Conservation (phyloP, 2,797 vertebrate genomes). For the Semaprochilodus insignis region DNA sequence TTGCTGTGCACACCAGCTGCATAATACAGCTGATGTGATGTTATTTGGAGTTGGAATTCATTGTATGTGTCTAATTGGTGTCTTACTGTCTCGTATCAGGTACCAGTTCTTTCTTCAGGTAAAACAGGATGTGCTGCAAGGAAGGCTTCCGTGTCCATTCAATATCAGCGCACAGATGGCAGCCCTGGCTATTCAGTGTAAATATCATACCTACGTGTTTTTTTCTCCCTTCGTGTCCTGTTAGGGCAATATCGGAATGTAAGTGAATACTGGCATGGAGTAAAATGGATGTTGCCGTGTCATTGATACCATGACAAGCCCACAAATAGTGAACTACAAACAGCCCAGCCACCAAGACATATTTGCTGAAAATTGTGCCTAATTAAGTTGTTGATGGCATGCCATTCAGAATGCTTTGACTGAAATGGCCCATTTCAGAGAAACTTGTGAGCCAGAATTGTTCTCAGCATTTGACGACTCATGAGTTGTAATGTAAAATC, state of each 20-base stretch:
- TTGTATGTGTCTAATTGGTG: slow-evolving; percentile 7
- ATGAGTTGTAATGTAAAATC: too few relatives aligned
- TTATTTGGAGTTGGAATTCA: slow-evolving; percentile 48
- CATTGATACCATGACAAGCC: too few relatives aligned
- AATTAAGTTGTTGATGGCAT: too few relatives aligned
- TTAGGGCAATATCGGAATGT: not conserved
- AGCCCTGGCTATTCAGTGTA: slow-evolving; percentile 85
- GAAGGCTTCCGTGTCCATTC: slow-evolving; percentile 82
- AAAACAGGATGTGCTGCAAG: slow-evolving; percentile 89
- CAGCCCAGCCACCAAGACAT: too few relatives aligned
- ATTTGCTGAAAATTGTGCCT: too few relatives aligned
- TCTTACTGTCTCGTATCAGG: slow-evolving; percentile 64
- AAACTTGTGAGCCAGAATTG: too few relatives aligned
- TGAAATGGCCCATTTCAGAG: too few relatives aligned
- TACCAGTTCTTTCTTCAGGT: slow-evolving; percentile 91
- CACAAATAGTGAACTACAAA: too few relatives aligned
- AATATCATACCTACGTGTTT: slow-evolving; percentile 57
- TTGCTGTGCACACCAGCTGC: not conserved
- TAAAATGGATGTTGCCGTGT: too few relatives aligned
- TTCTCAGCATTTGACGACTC: too few relatives aligned
- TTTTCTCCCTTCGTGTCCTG: not conserved
- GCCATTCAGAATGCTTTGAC: too few relatives aligned
- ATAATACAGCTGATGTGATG: not conserved
- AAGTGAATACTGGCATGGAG: too few relatives aligned
- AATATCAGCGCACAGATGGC: slow-evolving; percentile 81